phyloP scores from a whole-genome alignment of 2,888 invertebrate species.

The Dichetophora obliterata region DNA sequence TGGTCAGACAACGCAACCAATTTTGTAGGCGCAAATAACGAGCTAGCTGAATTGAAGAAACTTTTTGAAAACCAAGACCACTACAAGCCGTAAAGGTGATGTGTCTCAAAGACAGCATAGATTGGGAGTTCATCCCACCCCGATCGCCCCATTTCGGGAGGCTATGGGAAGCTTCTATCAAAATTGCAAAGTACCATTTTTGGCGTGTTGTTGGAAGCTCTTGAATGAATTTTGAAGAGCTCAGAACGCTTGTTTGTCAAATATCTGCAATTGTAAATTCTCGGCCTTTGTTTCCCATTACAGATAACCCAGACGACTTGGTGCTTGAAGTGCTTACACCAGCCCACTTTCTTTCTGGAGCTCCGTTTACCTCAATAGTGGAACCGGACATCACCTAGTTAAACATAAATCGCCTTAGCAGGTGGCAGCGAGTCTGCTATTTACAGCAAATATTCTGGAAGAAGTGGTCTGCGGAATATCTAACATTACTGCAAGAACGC shows the following conservation, averaged over 20 bases:
- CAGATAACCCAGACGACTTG: constrained; percentile 47
- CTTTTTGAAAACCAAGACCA: neutral
- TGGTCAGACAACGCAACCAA: constrained; percentile 45
- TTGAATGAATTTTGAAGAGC: constrained; percentile 42
- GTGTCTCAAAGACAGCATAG: constrained; percentile 22
- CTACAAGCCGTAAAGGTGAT: neutral
- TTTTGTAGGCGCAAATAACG: constrained; percentile 40
- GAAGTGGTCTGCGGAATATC: constrained; percentile 38
- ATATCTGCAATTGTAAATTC: constrained; percentile 48
- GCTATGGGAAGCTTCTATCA: constrained; percentile 20
- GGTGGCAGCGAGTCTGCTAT: constrained; percentile 44
- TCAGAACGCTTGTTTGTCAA: constrained; percentile 42
- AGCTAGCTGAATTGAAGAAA: constrained; percentile 13
- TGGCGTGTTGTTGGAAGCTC: constrained; percentile 29
- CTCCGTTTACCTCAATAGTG: constrained; percentile 21
- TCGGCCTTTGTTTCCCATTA: constrained; percentile 46
- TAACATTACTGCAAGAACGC: constrained; percentile 42
- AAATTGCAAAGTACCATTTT: constrained; percentile 39
- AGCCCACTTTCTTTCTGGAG: constrained; percentile 33
- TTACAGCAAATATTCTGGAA: constrained; percentile 47
- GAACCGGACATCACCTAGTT: constrained; percentile 35
- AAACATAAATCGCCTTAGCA: constrained; percentile 20
- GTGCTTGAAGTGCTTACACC: constrained; percentile 41
- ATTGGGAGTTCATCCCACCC: neutral
- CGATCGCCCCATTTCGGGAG: no score